Evolutionary conservation across 35 echinoderm and acorn worm species (phyloP).

Genomic region (Ptychodera flava): DNA sequence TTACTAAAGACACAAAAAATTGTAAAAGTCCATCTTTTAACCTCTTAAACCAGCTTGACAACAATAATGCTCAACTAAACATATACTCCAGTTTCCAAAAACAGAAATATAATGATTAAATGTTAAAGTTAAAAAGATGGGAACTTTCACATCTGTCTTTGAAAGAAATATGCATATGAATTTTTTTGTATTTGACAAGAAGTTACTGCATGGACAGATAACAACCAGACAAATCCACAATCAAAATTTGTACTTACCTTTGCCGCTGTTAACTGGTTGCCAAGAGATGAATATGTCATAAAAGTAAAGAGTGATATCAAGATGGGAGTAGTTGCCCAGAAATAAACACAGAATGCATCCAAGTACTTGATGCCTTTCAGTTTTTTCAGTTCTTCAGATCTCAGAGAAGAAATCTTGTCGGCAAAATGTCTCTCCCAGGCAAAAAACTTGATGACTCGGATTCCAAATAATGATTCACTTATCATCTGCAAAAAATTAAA

Average conservation of each 20-base stretch:
- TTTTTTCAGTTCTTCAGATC: slow-evolving; percentile 61
- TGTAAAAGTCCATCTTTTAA: no score
- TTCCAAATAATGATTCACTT: slow-evolving; percentile 89
- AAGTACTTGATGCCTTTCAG: slow-evolving; percentile 88
- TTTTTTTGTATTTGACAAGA: no score
- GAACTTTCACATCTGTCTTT: no score
- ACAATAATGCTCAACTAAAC: no score
- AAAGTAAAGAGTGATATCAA: slow-evolving; percentile 89
- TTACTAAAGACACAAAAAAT: no score
- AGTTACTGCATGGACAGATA: no score
- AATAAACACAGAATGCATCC: slow-evolving; percentile 99
- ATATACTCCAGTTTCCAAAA: no score
- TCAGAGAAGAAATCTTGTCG: slow-evolving; percentile 41
- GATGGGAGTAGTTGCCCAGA: slow-evolving; percentile 95
- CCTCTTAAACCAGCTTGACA: no score
- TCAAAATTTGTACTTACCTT: slow-evolving; percentile 82
- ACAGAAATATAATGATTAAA: no score
- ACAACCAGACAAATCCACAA: no score
- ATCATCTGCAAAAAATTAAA: slow-evolving; percentile 52
- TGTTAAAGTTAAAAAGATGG: no score
- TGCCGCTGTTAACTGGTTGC: slow-evolving; percentile 69
- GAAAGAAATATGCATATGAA: no score
- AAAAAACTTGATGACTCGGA: slow-evolving; percentile 95
- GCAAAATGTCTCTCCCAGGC: slow-evolving; percentile 88
- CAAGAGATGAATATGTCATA: slow-evolving; percentile 71